Base-by-base conservation (phyloP, 2,888 invertebrate genomes). In the Phrixothrix hirtus region DNA sequence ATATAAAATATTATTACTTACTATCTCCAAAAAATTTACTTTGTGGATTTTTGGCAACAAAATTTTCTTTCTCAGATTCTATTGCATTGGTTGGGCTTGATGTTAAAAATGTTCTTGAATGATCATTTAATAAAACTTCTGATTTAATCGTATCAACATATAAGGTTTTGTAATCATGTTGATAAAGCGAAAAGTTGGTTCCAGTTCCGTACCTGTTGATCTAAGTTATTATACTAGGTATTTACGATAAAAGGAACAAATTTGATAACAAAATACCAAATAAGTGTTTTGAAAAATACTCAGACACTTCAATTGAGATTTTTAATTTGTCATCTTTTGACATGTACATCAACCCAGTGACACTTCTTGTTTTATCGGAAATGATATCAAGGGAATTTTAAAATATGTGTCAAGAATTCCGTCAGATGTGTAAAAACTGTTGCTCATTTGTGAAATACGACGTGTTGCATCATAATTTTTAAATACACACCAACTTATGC, bases 41-140 rank as follows among this genome's bases (percentile, higher is more conserved):
- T 58, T 87, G 86, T 0, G 98, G 97, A 74, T 92, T 81, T 1
- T 73, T 57, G 0, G 92, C 85, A 31, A 96, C 79, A 68, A 87
- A 93, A 1, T 88, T 89, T 66, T 94, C 88, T 58, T 76, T 70
- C 59, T 85, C 85, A 0, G 88, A 85, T 64, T 85, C 77, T 1
- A 81, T 68, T 1, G 95, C 96, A 75, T 96, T 95, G 0, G 91
- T 89, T 0, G 99, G 99, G 70, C 96, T 96, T 0, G 97, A 97
- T 0, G 88, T 82, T 2, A 96, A 70, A 69, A 86, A 95, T 0
- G 84, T 79, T 55, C 90, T 77, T 0, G 79, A 79, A 0, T 80
- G 75, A 64, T 91, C 90, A 25, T 85, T 70, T 7, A 75, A 72
- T 16, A 80, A 72, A 0, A 90, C 83, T 25, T 86, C 81, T 1